Conservation (phyloP, 1,140 invertebrate genomes). For the Drosophila dunni region DNA sequence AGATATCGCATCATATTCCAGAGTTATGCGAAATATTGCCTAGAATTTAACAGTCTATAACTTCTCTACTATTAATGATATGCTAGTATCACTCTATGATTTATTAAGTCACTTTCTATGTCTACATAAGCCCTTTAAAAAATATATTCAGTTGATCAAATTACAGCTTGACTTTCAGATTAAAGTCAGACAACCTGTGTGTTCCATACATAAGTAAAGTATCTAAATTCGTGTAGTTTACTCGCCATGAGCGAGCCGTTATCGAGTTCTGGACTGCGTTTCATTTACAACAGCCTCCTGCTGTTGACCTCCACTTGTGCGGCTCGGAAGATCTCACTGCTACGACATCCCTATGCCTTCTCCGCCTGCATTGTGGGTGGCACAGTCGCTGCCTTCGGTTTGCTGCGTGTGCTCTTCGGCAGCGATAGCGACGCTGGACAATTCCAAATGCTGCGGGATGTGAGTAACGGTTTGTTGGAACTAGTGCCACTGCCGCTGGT, state of each 20-base stretch:
- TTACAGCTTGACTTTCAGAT: constrained; percentile 1
- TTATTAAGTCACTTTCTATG: too few species aligned
- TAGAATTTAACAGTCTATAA: too few species aligned
- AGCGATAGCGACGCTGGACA: constrained; percentile 28
- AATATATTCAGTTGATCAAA: too few species aligned
- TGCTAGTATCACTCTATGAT: too few species aligned
- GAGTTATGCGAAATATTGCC: too few species aligned
- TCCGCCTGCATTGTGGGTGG: constrained; percentile 63
- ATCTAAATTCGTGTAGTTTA: constrained; percentile 30
- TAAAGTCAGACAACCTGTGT: not conserved
- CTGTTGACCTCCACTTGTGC: constrained; percentile 42
- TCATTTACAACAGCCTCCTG: constrained; percentile 63
- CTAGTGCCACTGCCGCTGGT: constrained; percentile 61
- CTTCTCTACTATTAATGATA: too few species aligned
- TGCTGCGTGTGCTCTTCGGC: constrained; percentile 52
- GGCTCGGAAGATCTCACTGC: constrained; percentile 28
- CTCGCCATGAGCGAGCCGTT: constrained; percentile 59
- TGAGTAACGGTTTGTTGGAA: constrained; percentile 52
- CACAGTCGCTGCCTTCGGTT: constrained; percentile 52
- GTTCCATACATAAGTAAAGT: not conserved
- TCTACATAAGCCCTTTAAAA: too few species aligned
- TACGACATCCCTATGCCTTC: constrained; percentile 56
- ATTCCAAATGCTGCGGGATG: constrained; percentile 43
- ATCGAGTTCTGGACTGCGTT: constrained; percentile 49
- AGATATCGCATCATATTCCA: too few species aligned